A percentile compares a stretch with the other conserved stretches of the same genome.
phyloP scores from a whole-genome alignment of 2,888 invertebrate species.

The Parnassius orleans region DNA sequence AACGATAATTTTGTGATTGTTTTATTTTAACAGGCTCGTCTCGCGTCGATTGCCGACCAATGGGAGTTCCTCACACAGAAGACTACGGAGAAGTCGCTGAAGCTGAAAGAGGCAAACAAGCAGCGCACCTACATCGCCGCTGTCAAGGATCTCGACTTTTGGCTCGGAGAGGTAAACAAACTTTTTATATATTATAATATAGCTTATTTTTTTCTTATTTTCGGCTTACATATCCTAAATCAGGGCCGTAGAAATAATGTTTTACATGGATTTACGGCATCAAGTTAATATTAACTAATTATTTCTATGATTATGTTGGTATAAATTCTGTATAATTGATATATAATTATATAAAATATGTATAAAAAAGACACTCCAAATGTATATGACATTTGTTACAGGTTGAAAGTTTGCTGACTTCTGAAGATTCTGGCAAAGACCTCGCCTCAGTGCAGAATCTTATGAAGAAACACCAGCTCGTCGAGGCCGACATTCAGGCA shows the following conservation, averaged over 20 bases:
- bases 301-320: too few relatives aligned
- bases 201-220: too few relatives aligned
- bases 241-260: too few relatives aligned
- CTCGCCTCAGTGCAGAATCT: slow-evolving; percentile 98
- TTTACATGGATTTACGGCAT: too few relatives aligned
- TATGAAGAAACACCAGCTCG: slow-evolving; percentile 98
- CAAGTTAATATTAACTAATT: too few relatives aligned
- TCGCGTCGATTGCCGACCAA: slow-evolving; percentile 97
- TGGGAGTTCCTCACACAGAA: slow-evolving; percentile 99
- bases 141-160: slow-evolving; percentile 99
- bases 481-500: slow-evolving; percentile 98
- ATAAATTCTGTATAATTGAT: too few relatives aligned
- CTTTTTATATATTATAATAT: background rate
- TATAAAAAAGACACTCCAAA: too few relatives aligned
- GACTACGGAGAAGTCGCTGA: slow-evolving; percentile 98
- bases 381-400: slow-evolving; percentile 27
- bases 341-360: too few relatives aligned
- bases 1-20: too few relatives aligned
- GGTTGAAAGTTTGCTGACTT: slow-evolving; percentile 96
- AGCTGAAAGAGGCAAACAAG: slow-evolving; percentile 99
- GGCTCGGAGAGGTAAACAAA: slow-evolving; percentile 92
- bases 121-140: slow-evolving; percentile 99
- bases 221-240: too few relatives aligned
- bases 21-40: slow-evolving; percentile 68
- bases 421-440: slow-evolving; percentile 99